A percentile compares a stretch with the other conserved stretches of the same genome.
phyloP scores from a whole-genome alignment of 2,797 vertebrate genomes.

The Acropternis orthonyx region DNA sequence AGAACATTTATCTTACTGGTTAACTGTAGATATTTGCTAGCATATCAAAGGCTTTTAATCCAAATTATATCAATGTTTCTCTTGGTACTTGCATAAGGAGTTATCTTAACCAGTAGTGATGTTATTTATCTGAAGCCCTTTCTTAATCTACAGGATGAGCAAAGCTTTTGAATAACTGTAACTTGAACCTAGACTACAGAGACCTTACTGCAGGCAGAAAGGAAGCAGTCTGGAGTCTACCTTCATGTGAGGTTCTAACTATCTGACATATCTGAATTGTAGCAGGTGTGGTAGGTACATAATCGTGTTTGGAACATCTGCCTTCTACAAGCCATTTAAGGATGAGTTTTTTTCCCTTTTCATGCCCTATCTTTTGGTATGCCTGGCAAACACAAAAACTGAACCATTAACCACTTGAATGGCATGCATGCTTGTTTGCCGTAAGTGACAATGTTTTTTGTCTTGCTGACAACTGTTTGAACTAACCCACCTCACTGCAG shows the following conservation, averaged over 20 bases:
- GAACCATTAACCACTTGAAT: background rate
- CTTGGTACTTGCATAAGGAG: background rate
- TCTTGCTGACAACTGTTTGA: background rate
- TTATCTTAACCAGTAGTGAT: background rate
- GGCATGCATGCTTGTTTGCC: background rate
- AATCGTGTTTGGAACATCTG: background rate
- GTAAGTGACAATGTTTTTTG: background rate
- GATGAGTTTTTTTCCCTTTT: background rate
- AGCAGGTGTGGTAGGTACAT: background rate
- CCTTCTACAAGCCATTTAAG: background rate
- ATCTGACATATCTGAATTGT: background rate
- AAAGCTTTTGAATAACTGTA: background rate
- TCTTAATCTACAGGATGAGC: background rate
- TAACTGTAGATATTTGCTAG: background rate
- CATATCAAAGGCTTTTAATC: background rate
- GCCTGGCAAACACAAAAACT: background rate
- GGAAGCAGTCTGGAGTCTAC: background rate
- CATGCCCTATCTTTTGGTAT: background rate
- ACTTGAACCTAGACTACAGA: background rate
- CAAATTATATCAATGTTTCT: background rate
- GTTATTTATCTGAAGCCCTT: background rate
- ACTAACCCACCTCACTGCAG: background rate
- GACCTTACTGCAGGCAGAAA: background rate
- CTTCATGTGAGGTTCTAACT: background rate
- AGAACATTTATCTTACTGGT: background rate